Conservation (phyloP, 2,113 vertebrate genomes). For the Prietella phreatophila region DNA sequence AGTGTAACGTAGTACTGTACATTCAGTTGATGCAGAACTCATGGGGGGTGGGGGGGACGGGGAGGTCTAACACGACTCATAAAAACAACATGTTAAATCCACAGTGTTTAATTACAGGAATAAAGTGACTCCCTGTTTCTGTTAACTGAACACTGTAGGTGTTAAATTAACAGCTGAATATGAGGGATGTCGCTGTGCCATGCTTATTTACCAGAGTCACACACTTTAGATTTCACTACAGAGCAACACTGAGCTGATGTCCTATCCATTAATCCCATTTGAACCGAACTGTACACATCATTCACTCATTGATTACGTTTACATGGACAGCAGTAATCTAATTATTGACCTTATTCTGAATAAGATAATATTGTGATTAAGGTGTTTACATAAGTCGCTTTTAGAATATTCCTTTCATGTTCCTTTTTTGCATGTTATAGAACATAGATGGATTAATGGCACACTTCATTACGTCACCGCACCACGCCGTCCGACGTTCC, state of each 20-base stretch:
- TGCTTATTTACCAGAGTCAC: background rate
- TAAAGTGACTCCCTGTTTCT: constrained; percentile 2
- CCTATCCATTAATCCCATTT: background rate
- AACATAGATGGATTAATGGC: no score
- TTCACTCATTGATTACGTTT: background rate
- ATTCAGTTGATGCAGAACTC: background rate
- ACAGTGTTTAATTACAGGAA: constrained; percentile 17
- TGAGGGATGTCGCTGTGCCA: background rate
- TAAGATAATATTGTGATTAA: no score
- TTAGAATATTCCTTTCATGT: no score
- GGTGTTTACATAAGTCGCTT: no score
- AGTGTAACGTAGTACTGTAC: background rate
- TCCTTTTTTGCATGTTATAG: no score
- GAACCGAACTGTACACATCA: background rate
- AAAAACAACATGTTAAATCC: constrained; percentile 15
- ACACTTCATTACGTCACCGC: no score
- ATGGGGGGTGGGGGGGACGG: background rate
- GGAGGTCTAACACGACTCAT: constrained; percentile 1
- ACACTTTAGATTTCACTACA: background rate
- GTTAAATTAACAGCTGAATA: constrained; percentile 12
- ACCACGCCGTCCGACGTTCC: no score
- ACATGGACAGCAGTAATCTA: no score
- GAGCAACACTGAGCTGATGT: background rate
- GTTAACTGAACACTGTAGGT: constrained; percentile 1
- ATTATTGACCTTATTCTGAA: no score